Conservation (phyloP, 2,888 invertebrate species). For the Trachelus iudaicus region DNA sequence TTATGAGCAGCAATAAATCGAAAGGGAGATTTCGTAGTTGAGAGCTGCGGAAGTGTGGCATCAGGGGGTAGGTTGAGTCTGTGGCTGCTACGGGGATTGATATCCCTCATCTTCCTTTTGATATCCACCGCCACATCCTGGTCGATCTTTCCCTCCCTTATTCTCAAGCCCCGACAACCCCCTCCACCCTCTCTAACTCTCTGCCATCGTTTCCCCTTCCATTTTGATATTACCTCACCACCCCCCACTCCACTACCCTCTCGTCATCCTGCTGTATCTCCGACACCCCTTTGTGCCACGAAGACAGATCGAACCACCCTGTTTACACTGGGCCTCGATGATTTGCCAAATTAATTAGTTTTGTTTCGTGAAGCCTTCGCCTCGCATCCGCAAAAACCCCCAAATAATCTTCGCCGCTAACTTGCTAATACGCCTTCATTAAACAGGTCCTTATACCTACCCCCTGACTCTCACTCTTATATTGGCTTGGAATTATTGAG, state of each 20-base stretch:
- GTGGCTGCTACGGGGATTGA: slow-evolving; percentile 56
- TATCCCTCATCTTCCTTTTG: slow-evolving; percentile 63
- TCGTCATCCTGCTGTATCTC: slow-evolving; percentile 21
- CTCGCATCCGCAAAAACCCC: slow-evolving; percentile 33
- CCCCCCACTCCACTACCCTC: slow-evolving; percentile 19
- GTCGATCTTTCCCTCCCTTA: slow-evolving; percentile 2
- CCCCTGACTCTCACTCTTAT: background rate
- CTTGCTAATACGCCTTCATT: slow-evolving; percentile 32
- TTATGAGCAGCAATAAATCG: slow-evolving; percentile 55
- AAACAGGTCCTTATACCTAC: slow-evolving; percentile 25
- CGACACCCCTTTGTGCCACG: slow-evolving; percentile 34
- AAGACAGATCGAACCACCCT: slow-evolving; percentile 58
- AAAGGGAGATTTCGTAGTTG: slow-evolving; percentile 59
- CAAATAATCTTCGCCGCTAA: slow-evolving; percentile 39
- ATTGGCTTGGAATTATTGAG: background rate
- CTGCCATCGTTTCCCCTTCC: slow-evolving; percentile 13
- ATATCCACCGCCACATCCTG: slow-evolving; percentile 49
- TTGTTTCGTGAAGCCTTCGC: slow-evolving; percentile 27
- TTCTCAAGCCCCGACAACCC: slow-evolving; percentile 3
- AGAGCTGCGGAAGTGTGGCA: slow-evolving; percentile 57
- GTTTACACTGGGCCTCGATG: slow-evolving; percentile 56
- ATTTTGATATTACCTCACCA: background rate
- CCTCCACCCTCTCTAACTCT: slow-evolving; percentile 20
- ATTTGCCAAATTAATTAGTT: slow-evolving; percentile 57
- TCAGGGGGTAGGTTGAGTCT: slow-evolving; percentile 40